Percentiles rank a stretch among this genome's conserved stretches.
Evolutionary conservation across 1,140 invertebrate species (phyloP).

Genomic region (Diabrotica undecimpunctata): DNA sequence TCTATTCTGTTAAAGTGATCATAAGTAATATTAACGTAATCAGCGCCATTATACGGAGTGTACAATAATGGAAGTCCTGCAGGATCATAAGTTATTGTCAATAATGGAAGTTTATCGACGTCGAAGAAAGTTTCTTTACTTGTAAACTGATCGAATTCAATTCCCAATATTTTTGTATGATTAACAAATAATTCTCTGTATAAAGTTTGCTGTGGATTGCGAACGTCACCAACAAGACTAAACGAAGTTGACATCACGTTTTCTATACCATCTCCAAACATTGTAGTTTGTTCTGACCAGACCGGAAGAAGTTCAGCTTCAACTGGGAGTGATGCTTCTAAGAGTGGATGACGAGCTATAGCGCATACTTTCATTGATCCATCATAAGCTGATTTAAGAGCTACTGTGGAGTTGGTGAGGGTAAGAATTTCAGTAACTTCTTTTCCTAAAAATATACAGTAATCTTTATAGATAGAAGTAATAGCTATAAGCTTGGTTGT

Average conservation of each 20-base stretch:
- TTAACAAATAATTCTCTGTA: conserved; percentile 83
- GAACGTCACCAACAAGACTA: conserved; percentile 75
- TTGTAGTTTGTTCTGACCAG: conserved; percentile 76
- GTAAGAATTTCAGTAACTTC: conserved; percentile 67
- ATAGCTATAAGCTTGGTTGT: too few relatives aligned
- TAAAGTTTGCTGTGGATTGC: conserved; percentile 76
- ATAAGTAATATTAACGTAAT: conserved; percentile 84
- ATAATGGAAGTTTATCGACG: conserved; percentile 71
- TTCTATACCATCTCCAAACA: conserved; percentile 67
- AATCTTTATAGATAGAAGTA: neutral
- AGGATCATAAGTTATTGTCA: conserved; percentile 83
- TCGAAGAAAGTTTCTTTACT: conserved; percentile 88
- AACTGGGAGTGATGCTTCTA: conserved; percentile 82
- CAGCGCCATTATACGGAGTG: conserved; percentile 66
- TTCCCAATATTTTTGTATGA: conserved; percentile 73
- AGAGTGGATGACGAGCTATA: conserved; percentile 76
- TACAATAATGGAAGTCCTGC: conserved; percentile 79
- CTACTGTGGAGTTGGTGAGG: conserved; percentile 75
- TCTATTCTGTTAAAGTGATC: conserved; percentile 89
- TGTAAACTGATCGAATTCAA: conserved; percentile 86
- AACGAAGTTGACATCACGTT: conserved; percentile 79
- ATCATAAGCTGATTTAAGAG: conserved; percentile 64
- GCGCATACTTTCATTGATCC: conserved; percentile 71
- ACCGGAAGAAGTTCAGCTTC: conserved; percentile 89
- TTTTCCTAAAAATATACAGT: conserved; percentile 48